These are phyloP conservation scores for Ameiurus melas DNA, from an alignment of 2,113 vertebrate genomes.

Conservation along the genomic window DNA sequence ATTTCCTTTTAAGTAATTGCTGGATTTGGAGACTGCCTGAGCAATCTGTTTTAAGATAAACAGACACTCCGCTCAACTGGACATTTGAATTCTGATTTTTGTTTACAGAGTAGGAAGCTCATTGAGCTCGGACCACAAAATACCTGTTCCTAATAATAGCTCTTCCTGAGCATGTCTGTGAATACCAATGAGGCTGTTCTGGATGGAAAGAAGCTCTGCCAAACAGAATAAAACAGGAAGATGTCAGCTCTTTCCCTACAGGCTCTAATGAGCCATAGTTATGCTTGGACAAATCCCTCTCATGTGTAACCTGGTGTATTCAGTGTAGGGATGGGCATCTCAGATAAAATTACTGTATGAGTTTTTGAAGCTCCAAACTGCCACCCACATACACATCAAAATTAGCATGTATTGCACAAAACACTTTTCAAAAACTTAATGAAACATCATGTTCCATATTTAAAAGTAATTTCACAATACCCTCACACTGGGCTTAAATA, in stretches of 20 bases:
- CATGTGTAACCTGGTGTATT: background rate
- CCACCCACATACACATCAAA: background rate
- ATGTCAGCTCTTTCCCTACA: conserved; percentile 18
- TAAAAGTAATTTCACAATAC: background rate
- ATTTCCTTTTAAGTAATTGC: conserved; percentile 50
- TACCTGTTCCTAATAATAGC: conserved; percentile 64
- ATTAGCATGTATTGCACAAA: background rate
- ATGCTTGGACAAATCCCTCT: conserved; percentile 5
- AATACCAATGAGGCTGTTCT: conserved; percentile 54
- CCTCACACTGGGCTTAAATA: background rate
- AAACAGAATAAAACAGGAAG: conserved; percentile 9
- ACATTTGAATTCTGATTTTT: conserved; percentile 52
- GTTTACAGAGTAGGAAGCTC: conserved; percentile 15
- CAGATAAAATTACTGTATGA: background rate
- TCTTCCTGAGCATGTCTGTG: conserved; percentile 46
- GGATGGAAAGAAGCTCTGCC: conserved; percentile 8
- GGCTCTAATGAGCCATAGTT: conserved; percentile 35
- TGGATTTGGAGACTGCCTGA: conserved; percentile 47
- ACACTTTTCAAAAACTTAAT: background rate
- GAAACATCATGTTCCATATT: background rate
- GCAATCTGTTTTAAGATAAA: conserved; percentile 38
- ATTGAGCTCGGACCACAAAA: conserved; percentile 40
- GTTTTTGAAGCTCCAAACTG: background rate
- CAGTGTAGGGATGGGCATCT: background rate
- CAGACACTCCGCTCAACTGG: conserved; percentile 28